phyloP scores from a whole-genome alignment of 2,797 vertebrate genomes.

The Lepidocolaptes lacrymiger region DNA sequence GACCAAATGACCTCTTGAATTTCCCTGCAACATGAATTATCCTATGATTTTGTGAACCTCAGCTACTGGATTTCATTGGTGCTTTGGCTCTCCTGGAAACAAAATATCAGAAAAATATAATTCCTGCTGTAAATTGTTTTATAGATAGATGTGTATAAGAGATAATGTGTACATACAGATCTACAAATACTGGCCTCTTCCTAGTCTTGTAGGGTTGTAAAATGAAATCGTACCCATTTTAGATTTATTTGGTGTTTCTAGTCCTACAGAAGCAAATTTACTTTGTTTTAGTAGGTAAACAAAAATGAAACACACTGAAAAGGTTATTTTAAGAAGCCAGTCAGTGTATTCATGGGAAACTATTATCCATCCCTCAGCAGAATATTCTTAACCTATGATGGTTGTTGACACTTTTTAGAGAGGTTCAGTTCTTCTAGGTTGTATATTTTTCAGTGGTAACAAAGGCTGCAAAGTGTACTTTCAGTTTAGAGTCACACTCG shows the following conservation, averaged over 20 bases:
- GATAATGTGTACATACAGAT: neutral
- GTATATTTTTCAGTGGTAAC: neutral
- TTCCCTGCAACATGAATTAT: neutral
- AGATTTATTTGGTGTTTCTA: neutral
- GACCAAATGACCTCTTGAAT: neutral
- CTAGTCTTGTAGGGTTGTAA: neutral
- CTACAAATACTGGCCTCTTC: neutral
- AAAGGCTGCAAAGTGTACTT: neutral
- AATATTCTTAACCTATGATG: neutral
- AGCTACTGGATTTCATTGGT: neutral
- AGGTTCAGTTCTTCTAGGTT: neutral
- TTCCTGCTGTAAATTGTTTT: neutral
- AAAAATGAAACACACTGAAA: neutral
- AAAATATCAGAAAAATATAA: neutral
- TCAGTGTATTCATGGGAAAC: neutral
- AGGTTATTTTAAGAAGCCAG: neutral
- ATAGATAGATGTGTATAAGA: neutral
- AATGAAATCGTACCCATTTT: neutral
- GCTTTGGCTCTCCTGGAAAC: neutral
- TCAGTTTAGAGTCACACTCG: neutral
- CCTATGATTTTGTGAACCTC: neutral
- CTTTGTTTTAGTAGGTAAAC: neutral
- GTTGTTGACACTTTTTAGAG: neutral
- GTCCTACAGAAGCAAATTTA: neutral
- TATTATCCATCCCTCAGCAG: neutral